These are phyloP conservation scores for Aleiodes leptofemur DNA, from an alignment of 2,888 invertebrate species.

Conservation along the genomic window DNA sequence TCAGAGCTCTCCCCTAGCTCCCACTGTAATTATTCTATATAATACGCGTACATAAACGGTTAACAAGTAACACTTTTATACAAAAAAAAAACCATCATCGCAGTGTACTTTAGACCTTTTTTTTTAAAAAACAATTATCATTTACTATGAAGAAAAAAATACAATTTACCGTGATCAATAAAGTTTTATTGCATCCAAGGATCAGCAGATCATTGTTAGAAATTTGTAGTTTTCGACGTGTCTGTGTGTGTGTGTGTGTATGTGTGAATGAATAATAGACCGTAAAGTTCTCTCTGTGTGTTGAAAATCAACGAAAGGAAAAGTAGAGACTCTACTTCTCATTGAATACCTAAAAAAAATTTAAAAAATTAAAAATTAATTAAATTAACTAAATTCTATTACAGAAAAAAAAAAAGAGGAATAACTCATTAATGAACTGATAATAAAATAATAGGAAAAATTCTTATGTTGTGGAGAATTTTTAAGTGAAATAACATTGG, in stretches of 20 bases:
- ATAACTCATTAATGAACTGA: not conserved
- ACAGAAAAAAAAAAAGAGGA: not conserved
- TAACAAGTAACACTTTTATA: conserved; percentile 3
- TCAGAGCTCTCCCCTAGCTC: conserved; percentile 2
- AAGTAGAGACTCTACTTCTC: conserved; percentile 6
- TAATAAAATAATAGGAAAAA: not conserved
- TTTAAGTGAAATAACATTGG: not conserved
- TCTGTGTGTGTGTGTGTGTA: too few species aligned
- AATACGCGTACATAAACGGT: not conserved
- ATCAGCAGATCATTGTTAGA: not conserved
- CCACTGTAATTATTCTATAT: not conserved
- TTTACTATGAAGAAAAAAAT: not conserved
- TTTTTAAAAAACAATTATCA: not conserved
- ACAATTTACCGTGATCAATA: conserved; percentile 2
- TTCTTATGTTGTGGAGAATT: too few species aligned
- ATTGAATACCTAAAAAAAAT: too few species aligned
- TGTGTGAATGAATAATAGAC: not conserved
- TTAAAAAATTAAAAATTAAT: too few species aligned
- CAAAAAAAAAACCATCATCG: not conserved
- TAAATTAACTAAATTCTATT: too few species aligned
- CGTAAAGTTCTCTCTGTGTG: not conserved
- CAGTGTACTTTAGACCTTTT: conserved; percentile 15
- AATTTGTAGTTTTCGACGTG: not conserved
- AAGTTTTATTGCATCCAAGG: not conserved
- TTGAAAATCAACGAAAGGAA: not conserved